Base-by-base conservation (phyloP, 2,797 vertebrate genomes). In the Salarias fasciatus region DNA sequence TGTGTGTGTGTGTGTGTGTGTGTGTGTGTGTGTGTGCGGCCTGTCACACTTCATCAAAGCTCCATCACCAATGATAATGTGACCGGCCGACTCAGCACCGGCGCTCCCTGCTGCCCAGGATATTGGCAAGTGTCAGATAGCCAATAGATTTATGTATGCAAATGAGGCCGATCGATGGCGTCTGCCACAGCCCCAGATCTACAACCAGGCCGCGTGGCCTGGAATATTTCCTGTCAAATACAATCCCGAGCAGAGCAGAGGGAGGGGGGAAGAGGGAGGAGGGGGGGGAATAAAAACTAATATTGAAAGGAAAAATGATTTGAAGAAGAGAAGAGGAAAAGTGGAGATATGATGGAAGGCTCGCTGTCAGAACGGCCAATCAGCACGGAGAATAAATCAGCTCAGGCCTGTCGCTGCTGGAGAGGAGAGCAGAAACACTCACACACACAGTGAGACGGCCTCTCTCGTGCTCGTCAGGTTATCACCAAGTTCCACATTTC, bases 101-200 rank as follows among this genome's bases (percentile, higher is more conserved):
- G 62, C 64, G 75, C 86, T 80, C 84, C 86, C 73, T 49, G 86
- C 80, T 79, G 85, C 79, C 82, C 79, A 37, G 73, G 77, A 49
- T 91, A 93, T 92, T 87, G 92, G 89, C 88, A 91, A 86, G 86
- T 90, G 91, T 93, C 92, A 93, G 87, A 90, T 87, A 82, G 89
- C 88, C 89, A 49, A 93, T 92, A 90, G 89, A 93, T 93, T 92
- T 93, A 92, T 92, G 89, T 91, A 92, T 93, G 92, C 83, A 92
- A 89, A 93, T 91, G 36, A 66, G 44, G 2, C 50, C 5, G 67
- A 43, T 92, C 92, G 18, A 93, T 93, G 46, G 3, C 6, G 60
- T 84, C 86, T 80, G 87, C 83, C 87, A 81, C 46, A 59, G 75
- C 50, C 63, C 18, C 37, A 83, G 90, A 90, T 88, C 85, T 87